Conservation (phyloP, 2,888 invertebrate genomes). For the Tipula helvola region DNA sequence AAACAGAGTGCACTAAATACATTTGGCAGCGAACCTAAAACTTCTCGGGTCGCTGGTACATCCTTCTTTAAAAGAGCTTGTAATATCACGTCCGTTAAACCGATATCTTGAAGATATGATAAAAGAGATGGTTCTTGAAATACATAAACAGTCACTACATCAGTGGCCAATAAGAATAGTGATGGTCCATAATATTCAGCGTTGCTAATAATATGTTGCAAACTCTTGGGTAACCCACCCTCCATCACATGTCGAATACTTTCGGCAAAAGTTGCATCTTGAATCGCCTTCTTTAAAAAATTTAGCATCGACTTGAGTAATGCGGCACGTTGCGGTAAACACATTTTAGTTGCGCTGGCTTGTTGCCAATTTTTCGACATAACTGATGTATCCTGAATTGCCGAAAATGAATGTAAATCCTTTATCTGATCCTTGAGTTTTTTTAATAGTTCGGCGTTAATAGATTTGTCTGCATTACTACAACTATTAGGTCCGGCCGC, state of each 20-base stretch:
- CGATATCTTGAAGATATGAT: slow-evolving; percentile 74
- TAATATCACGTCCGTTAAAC: slow-evolving; percentile 72
- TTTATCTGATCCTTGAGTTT: background rate
- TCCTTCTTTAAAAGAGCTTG: slow-evolving; percentile 74
- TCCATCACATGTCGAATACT: slow-evolving; percentile 79
- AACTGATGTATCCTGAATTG: background rate
- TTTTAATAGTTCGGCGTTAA: background rate
- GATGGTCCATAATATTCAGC: slow-evolving; percentile 83
- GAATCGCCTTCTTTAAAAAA: slow-evolving; percentile 76
- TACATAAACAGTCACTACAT: slow-evolving; percentile 75
- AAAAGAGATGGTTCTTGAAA: slow-evolving; percentile 73
- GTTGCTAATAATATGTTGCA: slow-evolving; percentile 76
- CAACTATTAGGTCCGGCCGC: background rate
- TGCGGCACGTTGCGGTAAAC: slow-evolving; percentile 71
- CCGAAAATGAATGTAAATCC: background rate
- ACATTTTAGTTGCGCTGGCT: slow-evolving; percentile 24
- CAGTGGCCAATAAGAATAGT: slow-evolving; percentile 67
- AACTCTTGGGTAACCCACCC: slow-evolving; percentile 61
- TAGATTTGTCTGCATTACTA: background rate
- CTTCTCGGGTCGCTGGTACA: slow-evolving; percentile 60
- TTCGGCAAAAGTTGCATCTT: slow-evolving; percentile 65
- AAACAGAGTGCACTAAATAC: slow-evolving; percentile 78
- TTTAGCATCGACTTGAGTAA: slow-evolving; percentile 79
- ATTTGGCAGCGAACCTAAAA: slow-evolving; percentile 73
- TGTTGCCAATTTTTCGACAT: background rate